A percentile compares a stretch with the other conserved stretches of the same genome.
phyloP scores from a whole-genome alignment of 2,888 invertebrate genomes.

The Phyto melanocephala region DNA sequence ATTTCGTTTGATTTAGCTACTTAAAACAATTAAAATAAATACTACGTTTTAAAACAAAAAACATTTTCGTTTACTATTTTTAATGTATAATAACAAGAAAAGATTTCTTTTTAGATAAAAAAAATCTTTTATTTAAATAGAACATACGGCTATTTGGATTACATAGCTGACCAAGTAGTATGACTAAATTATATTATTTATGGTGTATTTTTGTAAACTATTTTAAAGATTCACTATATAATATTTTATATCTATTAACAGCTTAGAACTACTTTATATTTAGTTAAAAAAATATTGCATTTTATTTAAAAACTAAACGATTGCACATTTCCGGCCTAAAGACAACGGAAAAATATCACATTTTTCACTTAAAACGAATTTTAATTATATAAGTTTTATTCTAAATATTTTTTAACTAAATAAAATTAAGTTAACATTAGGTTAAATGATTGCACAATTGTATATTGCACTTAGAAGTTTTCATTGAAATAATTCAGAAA shows the following conservation, averaged over 20 bases:
- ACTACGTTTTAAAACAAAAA: not conserved
- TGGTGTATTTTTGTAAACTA: no score
- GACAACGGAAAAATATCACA: conserved; percentile 79
- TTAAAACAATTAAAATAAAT: conserved; percentile 8
- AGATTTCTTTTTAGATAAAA: not conserved
- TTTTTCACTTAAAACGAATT: conserved; percentile 72
- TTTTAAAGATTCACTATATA: no score
- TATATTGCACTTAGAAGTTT: conserved; percentile 52
- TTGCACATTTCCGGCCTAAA: conserved; percentile 78
- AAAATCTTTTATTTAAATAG: conserved; percentile 3
- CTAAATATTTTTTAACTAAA: not conserved
- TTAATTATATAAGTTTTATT: not conserved
- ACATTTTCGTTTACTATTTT: no score
- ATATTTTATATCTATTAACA: no score
- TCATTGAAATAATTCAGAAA: no score
- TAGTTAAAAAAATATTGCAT: conserved; percentile 59
- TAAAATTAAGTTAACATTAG: not conserved
- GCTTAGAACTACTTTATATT: no score
- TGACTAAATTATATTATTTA: no score
- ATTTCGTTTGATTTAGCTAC: conserved; percentile 10
- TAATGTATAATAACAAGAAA: not conserved
- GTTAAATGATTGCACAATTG: conserved; percentile 39
- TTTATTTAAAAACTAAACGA: conserved; percentile 70
- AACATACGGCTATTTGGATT: conserved; percentile 67
- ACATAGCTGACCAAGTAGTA: conserved; percentile 66